Evolutionary conservation across 1,140 invertebrate species (phyloP).

Genomic region (Calephelis virginiensis): DNA sequence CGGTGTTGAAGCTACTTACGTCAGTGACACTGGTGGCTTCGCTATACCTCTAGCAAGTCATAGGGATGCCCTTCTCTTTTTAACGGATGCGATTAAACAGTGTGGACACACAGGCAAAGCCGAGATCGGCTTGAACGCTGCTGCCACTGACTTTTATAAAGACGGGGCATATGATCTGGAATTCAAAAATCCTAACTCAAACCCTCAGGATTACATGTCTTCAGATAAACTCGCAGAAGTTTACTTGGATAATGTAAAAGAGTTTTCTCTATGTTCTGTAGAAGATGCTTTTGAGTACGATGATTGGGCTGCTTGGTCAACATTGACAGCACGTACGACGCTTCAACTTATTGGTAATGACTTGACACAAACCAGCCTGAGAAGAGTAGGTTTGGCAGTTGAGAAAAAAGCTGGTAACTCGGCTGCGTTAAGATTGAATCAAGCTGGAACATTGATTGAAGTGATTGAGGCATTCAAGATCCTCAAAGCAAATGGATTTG

Average conservation of each 20-base stretch:
- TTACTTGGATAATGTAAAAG: conserved; percentile 93
- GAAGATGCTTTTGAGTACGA: conserved; percentile 99
- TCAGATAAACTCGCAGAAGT: conserved; percentile 90
- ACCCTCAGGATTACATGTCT: conserved; percentile 86
- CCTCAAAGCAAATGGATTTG: conserved; percentile 94
- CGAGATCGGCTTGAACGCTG: conserved; percentile 98
- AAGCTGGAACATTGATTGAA: conserved; percentile 97
- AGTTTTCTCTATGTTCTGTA: conserved; percentile 96
- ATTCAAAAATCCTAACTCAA: conserved; percentile 96
- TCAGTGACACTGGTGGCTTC: conserved; percentile 98
- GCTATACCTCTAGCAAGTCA: conserved; percentile 97
- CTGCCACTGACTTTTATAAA: conserved; percentile 95
- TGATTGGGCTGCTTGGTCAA: conserved; percentile 95
- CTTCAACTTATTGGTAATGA: conserved; percentile 97
- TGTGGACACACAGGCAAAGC: conserved; percentile 93
- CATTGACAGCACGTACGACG: conserved; percentile 84
- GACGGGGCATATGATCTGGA: conserved; percentile 95
- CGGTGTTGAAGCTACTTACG: conserved; percentile 93
- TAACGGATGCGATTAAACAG: conserved; percentile 93
- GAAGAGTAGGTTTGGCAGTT: conserved; percentile 93
- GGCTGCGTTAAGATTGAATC: conserved; percentile 97
- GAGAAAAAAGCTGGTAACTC: conserved; percentile 98
- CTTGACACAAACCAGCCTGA: conserved; percentile 91
- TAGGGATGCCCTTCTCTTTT: conserved; percentile 93
- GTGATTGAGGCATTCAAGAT: conserved; percentile 94